Base-by-base conservation (phyloP, 2,888 invertebrate genomes). In the Conchocele bisecta region DNA sequence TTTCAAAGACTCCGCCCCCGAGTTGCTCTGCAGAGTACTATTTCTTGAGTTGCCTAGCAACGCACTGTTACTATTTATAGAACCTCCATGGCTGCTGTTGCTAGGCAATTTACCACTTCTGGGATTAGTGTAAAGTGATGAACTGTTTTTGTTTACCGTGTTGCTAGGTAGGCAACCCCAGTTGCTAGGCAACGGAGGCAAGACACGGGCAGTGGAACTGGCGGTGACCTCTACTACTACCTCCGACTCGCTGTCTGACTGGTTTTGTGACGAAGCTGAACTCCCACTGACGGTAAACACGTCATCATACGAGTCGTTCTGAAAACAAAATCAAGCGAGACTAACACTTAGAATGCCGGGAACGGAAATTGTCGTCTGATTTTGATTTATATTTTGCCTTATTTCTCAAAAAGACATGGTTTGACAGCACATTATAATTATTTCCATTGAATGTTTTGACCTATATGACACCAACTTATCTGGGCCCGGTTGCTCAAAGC, bases 201-300 rank as follows among this genome's bases (percentile, higher is more conserved):
- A 31, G n/a, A 50, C 50, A 5, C 31, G 61, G 44, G 29, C 50
- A 26, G 39, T 24, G 11, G 57, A 51, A 29, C 54, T 41, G 37
- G 68, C 58, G 15, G 60, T 41, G 22, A 73, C 61, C 39, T 75
- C 75, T 11, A 58, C 15, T 9, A 50, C 51, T 9, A 54, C 61
- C 35, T 81, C 81, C 46, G 66, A 39, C 42, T 85, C 84, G 58
- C 68, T 76, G 48, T 82, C 82, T 22, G 81, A 76, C 20, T 72
- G 72, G 59, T 67, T 73, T n/a, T 79, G 78, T 9, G 80, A 72
- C n/a, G 74, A 64, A 29, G 67, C 74, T 17, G 84, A 83, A 29
- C 79, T 79, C 31, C 82, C 83, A 76, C 85, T 86, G 6, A 86
- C 83, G 5, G 85, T 84, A 63, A 82, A 86, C 31, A 86, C 83